Conservation (phyloP, 2,797 vertebrate species). For the Potorous gilbertii region DNA sequence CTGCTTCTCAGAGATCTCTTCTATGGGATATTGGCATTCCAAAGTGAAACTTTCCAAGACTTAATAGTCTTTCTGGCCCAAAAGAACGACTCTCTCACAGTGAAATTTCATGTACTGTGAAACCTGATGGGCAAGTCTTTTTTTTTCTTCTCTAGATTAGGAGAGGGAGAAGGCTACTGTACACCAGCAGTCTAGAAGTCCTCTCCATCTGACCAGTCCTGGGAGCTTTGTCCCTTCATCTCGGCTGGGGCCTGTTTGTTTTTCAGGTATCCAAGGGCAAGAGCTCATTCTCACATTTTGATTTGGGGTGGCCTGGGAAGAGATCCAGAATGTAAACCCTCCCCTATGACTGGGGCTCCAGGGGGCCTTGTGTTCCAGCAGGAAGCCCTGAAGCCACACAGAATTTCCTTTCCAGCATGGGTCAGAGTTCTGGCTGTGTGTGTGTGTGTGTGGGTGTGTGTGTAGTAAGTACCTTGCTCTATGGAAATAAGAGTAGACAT, state of each 20-base stretch:
- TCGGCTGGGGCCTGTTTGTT: conserved; percentile 13
- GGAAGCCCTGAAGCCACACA: conserved; percentile 29
- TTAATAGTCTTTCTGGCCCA: not conserved
- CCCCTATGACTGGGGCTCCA: not conserved
- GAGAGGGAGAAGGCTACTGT: not conserved
- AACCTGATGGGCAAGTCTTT: not conserved
- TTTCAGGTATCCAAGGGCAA: conserved; percentile 13
- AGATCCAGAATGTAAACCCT: conserved; percentile 52
- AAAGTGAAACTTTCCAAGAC: not conserved
- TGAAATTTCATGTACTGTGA: not conserved
- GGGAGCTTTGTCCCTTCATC: not conserved
- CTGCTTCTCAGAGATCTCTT: not conserved
- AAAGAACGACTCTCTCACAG: not conserved
- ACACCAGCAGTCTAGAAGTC: not conserved
- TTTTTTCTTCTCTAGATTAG: not conserved
- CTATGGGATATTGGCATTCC: not conserved
- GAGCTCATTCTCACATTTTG: conserved; percentile 29
- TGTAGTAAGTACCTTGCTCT: not conserved
- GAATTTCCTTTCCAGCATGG: conserved; percentile 9
- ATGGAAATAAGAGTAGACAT: not conserved
- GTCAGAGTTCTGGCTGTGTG: not conserved
- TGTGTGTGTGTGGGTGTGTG: not conserved
- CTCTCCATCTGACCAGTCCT: not conserved
- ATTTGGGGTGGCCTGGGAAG: not conserved
- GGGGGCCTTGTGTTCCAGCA: not conserved